Conservation (phyloP, 1,140 invertebrate species). For the Solenopsis fugax region DNA sequence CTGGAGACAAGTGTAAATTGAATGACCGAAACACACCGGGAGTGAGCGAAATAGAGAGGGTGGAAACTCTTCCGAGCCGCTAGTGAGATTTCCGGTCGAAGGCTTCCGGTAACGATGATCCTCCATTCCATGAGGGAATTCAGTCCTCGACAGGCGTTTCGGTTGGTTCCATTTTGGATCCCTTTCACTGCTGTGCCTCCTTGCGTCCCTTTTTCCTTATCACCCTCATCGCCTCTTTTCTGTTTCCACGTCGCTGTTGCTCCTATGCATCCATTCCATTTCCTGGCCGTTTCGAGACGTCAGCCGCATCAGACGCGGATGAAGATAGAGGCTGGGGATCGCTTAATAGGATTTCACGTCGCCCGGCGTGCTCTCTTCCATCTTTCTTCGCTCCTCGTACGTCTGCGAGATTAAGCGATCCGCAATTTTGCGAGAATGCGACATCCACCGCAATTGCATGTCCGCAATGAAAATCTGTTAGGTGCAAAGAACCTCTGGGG, state of each 20-base stretch:
- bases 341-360: conserved; percentile 72
- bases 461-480: conserved; percentile 3
- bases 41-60: background rate
- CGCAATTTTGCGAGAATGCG: conserved; percentile 53
- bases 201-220: background rate
- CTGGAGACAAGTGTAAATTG: conserved; percentile 69
- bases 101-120: conserved; percentile 77
- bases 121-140: conserved; percentile 58
- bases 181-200: conserved; percentile 1
- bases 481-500: background rate
- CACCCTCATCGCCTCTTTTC: conserved; percentile 2
- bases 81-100: conserved; percentile 75
- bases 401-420: conserved; percentile 52
- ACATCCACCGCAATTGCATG: conserved; percentile 35
- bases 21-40: conserved; percentile 38
- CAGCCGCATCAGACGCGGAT: conserved; percentile 66
- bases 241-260: conserved; percentile 12
- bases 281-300: conserved; percentile 67
- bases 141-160: conserved; percentile 21
- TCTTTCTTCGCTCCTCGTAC: conserved; percentile 44
- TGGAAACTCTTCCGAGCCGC: conserved; percentile 19
- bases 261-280: conserved; percentile 64
- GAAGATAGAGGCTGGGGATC: conserved; percentile 59
- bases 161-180: conserved; percentile 26
- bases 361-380: conserved; percentile 3